phyloP scores from a whole-genome alignment of 2,888 invertebrate genomes.

The Caenorhabditis sp. region DNA sequence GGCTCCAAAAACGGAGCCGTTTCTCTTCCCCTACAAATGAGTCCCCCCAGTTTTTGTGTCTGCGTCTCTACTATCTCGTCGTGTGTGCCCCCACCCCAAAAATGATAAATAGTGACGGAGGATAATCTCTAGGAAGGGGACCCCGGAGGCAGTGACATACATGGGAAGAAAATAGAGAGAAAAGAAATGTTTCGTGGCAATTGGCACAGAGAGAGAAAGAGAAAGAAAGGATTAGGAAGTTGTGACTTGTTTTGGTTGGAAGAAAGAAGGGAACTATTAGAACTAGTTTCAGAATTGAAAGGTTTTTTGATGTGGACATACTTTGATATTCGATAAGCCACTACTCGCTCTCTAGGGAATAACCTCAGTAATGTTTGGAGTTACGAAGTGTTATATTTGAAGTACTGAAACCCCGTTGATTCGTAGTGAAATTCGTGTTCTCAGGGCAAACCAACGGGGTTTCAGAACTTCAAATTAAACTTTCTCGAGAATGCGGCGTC shows the following conservation, averaged over 20 bases:
- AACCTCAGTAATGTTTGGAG: too few species aligned
- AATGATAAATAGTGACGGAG: constrained; percentile 29
- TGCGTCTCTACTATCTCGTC: not conserved
- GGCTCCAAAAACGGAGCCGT: not conserved
- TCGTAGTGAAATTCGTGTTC: too few species aligned
- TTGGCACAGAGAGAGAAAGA: too few species aligned
- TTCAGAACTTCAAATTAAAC: too few species aligned
- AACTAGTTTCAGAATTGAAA: too few species aligned
- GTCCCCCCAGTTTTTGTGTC: not conserved
- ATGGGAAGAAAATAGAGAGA: not conserved
- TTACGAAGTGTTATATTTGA: too few species aligned
- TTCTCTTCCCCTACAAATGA: constrained; percentile 10
- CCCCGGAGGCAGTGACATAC: not conserved
- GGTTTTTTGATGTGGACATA: too few species aligned
- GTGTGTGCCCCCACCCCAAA: not conserved
- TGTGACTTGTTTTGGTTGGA: not conserved
- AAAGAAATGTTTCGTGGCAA: constrained; percentile 5
- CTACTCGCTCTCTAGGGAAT: too few species aligned
- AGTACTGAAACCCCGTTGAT: too few species aligned
- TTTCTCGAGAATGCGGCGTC: too few species aligned
- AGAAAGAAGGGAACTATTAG: not conserved
- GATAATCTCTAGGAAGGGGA: not conserved
- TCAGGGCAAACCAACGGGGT: too few species aligned
- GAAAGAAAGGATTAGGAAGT: not conserved
- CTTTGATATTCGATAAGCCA: too few species aligned